These are phyloP conservation scores for Macaria notata DNA, from an alignment of 2,888 invertebrate genomes.

Conservation along the genomic window DNA sequence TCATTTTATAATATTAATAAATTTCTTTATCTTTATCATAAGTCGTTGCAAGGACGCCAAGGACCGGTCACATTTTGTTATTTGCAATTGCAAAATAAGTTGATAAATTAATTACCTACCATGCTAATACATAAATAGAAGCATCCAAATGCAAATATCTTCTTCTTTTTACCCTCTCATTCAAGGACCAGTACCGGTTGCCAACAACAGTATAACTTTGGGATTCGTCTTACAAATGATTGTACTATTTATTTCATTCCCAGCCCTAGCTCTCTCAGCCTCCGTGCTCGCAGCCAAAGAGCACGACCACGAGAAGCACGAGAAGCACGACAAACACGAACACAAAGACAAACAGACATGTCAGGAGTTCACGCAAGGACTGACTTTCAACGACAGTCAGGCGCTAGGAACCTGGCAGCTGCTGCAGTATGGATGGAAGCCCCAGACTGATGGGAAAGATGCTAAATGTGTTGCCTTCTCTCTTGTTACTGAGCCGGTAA, in stretches of 20 bases:
- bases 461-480: constrained; percentile 60
- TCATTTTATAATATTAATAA: too few relatives aligned
- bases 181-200: too few relatives aligned
- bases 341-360: constrained; percentile 41
- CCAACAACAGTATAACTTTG: too few relatives aligned
- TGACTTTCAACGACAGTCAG: constrained; percentile 57
- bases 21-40: too few relatives aligned
- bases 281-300: constrained; percentile 35
- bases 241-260: neutral
- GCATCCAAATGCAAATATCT: too few relatives aligned
- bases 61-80: too few relatives aligned
- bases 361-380: constrained; percentile 60
- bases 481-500: constrained; percentile 52
- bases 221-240: too few relatives aligned
- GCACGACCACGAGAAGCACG: constrained; percentile 21
- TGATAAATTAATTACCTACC: too few relatives aligned
- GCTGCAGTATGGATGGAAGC: constrained; percentile 47
- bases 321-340: constrained; percentile 26
- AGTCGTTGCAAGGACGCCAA: too few relatives aligned
- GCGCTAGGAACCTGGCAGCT: constrained; percentile 66
- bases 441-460: constrained; percentile 54
- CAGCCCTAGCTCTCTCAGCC: constrained; percentile 15
- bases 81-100: too few relatives aligned
- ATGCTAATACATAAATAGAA: too few relatives aligned
- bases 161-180: too few relatives aligned